Evolutionary conservation across 2,797 vertebrate species (phyloP), one percentile per base, ranked within the genome.

Genomic region (Hydrocynus forskahlii): DNA sequence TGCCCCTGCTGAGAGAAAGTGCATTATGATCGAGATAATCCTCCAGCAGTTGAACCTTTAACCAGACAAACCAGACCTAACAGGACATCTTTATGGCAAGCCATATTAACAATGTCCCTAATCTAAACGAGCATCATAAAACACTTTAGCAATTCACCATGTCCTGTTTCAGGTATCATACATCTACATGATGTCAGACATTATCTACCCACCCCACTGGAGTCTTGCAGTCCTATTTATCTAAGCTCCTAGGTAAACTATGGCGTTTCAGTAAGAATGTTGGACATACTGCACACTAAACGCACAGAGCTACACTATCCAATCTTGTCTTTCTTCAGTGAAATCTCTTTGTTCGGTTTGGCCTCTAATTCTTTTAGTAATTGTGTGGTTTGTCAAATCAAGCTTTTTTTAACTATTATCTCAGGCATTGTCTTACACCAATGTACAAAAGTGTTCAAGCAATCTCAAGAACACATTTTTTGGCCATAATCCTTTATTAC

Each of bases 11-110:
- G 48, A 59, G 13, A 3, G 23, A 62, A 67, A 0, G n/a, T 43
- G 35, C 63, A 70, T 48, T 40, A 76, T 60, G 45, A 81, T 77
- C 17, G 76, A 78, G 55, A 59, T 13, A 2, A 40, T 63, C 50
- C 62, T 79, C 43, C 19, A 23, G 45, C n/a, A 2, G 54, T 71
- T 48, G n/a, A 85, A 80, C 84, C 74, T 80, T 86, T 78, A 81
- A 81, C 84, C 71, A 72, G 19, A 59, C 52, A 17, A 83, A 75
- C 62, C 29, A 64, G 62, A 69, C 57, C 40, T 35, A 82, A 84
- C 52, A 77, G 74, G 82, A 82, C 57, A 67, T 78, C 78, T 86
- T 84, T 80, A 86, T 84, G 74, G 59, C 14, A 10, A 48, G 76
- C 50, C 43, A 23, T 82, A 78, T 78, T 77, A 84, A 82, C 74